phyloP scores from a whole-genome alignment of 2,888 invertebrate genomes.

The Cybosia mesomella region DNA sequence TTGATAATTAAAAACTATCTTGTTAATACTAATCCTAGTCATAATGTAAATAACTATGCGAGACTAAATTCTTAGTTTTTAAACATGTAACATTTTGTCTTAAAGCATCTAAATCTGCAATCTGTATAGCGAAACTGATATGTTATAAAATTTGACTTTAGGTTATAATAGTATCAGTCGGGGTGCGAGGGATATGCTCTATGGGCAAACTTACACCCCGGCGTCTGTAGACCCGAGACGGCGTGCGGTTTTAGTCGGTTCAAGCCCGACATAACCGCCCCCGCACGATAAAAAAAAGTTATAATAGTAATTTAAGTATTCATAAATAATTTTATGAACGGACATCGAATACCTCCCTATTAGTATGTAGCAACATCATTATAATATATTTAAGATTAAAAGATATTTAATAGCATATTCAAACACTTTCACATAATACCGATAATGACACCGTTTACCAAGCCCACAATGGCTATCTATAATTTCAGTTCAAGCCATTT shows the following conservation, averaged over 20 bases:
- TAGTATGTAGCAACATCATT: not conserved
- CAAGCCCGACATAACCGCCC: no score
- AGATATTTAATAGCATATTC: conserved; percentile 23
- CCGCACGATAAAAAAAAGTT: no score
- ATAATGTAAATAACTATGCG: no score
- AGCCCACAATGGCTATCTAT: conserved; percentile 33
- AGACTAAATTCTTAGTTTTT: no score
- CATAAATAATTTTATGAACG: not conserved
- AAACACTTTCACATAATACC: conserved; percentile 43
- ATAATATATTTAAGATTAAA: not conserved
- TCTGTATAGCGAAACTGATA: not conserved
- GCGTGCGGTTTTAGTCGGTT: no score
- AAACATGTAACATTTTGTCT: no score
- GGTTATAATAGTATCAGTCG: not conserved
- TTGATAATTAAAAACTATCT: no score
- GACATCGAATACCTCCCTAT: not conserved
- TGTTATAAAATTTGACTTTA: not conserved
- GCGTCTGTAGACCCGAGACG: no score
- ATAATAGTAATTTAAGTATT: not conserved
- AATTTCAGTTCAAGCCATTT: conserved; percentile 43
- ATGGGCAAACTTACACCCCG: no score
- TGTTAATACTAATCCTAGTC: no score
- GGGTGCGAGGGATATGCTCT: no score
- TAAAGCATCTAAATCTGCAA: not conserved
- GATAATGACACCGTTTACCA: conserved; percentile 42